These are phyloP conservation scores for Calyptommatus sinebrachiatus DNA, from an alignment of 2,113 vertebrate species.

Conservation along the genomic window DNA sequence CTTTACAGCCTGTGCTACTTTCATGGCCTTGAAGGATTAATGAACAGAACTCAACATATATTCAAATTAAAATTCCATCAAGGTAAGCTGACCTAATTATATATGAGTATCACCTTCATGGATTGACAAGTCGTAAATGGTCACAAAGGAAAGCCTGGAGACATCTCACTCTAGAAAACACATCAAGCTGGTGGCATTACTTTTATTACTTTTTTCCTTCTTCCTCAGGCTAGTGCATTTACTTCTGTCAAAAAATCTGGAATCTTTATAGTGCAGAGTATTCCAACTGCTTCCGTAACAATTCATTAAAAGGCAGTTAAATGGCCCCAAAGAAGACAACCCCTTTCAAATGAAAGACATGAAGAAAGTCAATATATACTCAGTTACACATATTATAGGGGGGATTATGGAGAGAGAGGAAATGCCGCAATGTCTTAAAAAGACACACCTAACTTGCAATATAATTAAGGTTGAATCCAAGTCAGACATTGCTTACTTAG, in stretches of 20 bases:
- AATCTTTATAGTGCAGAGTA: conserved; percentile 54
- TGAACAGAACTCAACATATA: conserved; percentile 12
- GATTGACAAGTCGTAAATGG: conserved; percentile 41
- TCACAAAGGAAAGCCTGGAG: conserved; percentile 11
- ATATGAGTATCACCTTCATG: conserved; percentile 35
- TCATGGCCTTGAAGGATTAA: conserved; percentile 30
- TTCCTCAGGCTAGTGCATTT: conserved; percentile 47
- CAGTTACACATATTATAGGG: conserved; percentile 21
- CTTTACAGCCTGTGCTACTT: neutral
- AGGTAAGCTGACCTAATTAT: conserved; percentile 33
- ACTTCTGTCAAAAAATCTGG: conserved; percentile 49
- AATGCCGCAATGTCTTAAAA: neutral
- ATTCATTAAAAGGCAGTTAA: conserved; percentile 51
- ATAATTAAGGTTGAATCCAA: no score
- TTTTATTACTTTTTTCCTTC: conserved; percentile 35
- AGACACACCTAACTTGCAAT: no score
- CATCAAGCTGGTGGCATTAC: conserved; percentile 53
- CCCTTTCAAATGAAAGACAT: conserved; percentile 26
- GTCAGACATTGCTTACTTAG: no score
- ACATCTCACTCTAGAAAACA: conserved; percentile 50
- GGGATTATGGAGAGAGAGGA: neutral
- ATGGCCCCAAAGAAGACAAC: conserved; percentile 41
- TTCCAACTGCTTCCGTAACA: conserved; percentile 55
- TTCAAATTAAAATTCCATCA: conserved; percentile 41
- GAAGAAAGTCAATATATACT: conserved; percentile 43